Evolutionary conservation across 2,113 vertebrate genomes (phyloP), one percentile per base, ranked within the genome.

Genomic region (Antennarius striatus): DNA sequence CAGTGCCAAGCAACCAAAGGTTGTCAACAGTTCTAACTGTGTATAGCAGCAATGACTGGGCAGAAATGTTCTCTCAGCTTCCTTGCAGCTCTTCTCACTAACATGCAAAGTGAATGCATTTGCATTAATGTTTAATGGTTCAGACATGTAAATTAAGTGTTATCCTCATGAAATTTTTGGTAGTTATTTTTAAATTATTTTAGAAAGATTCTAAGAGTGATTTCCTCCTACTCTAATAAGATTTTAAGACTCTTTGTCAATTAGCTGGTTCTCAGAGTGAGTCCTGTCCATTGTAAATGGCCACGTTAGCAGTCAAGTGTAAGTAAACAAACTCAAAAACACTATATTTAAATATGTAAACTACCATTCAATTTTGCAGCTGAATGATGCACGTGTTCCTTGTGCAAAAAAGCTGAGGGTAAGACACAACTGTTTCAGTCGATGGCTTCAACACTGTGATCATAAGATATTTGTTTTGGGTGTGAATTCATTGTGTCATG

Each of bases 41-140:
- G 39, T 22, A n/a, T 36, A 10, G 2, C 49, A 45, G 51, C 46
- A 40, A 29, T 71, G 63, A 81, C 63, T 58, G 0, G 6, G 36
- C 58, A 57, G 48, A 60, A 53, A 62, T 32, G 1, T 63, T n/a
- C 30, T 52, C 3, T 13, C 22, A 14, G 14, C 52, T 10, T 0
- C 10, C 22, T 9, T 10, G 12, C 30, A 22, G 22, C 14, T 0
- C 39, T 28, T 14, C 42, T 39, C 10, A 57, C 16, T 61, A 40
- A 63, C 60, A 81, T 69, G 75, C 58, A 75, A 79, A 76, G 28
- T 17, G 2, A 4, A 11, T 4, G 12, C 8, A 74, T 85, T 87
- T 82, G 55, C 62, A 71, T 83, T 2, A 3, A 6, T 12, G 30
- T 46, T 47, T 58, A 8, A 48, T 11, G 1, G n/a, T 47, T 7